Base-by-base conservation (phyloP, 2,113 vertebrate species). In the Antidorcas marsupialis region DNA sequence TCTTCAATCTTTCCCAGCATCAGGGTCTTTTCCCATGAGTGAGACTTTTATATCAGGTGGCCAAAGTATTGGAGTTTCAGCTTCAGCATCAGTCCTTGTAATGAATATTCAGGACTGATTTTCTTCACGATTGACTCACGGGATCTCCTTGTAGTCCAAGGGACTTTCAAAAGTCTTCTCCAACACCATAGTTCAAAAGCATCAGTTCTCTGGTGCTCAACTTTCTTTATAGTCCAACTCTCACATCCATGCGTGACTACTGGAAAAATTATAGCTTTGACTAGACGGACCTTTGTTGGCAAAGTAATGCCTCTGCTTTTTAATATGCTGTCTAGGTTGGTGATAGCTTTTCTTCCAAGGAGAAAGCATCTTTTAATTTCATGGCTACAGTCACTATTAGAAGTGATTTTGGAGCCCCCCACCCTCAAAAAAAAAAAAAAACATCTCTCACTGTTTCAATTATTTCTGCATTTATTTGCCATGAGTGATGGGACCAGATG, bases 351-450 rank as follows among this genome's bases (percentile, higher is more conserved):
- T 17, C 16, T 67, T 19, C 62, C 33, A 67, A 67, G 62, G 33
- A 67, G 7, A 3, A 67, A 67, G 62, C 62, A n/a, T 67, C 16
- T 67, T 19, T 67, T n/a, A 67, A 67, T 64, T 64, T 19, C 62
- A 64, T 19, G 33, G 62, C 62, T 64, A 16, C 33, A n/a, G 7
- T 64, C 62, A n/a, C 16, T 33, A 19, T 64, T 33, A 9, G 62
- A 16, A 64, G 62, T 64, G 33, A 64, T 64, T n/a, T 64, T n/a
- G 62, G 62, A n/a, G 30, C 1, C 0, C 15, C 19, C 53, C 53
- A 0, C 27, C 0, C 43, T 1, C 6, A 14, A 2, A 17, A 64
- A 17, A 62, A 33, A 17, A 39, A 39, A 39, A 39, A n/a, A n/a
- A n/a, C n/a, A n/a, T n/a, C 39, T 17, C 30, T 64, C 30, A 64